Base-by-base conservation (phyloP, 2,797 vertebrate genomes). In the Schizopygopsis pylzovi region DNA sequence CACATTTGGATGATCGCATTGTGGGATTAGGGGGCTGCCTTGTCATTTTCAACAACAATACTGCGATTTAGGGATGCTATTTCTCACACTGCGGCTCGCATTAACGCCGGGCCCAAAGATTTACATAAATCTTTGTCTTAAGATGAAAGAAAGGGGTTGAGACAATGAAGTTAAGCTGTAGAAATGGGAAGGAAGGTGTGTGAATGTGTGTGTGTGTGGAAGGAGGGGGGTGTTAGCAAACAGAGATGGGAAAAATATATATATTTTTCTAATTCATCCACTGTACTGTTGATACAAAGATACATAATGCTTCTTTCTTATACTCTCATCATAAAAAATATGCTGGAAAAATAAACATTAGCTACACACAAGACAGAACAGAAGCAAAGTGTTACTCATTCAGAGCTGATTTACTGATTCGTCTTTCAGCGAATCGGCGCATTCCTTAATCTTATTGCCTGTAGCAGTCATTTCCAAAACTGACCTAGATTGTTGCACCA, bases 101-200 rank as follows among this genome's bases (percentile, higher is more conserved):
- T 96, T 96, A 95, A 94, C 90, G 94, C 94, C 79, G 87, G 93
- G 92, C 94, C 94, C 90, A 91, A 88, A 96, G 95, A 96, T 96
- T 96, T 96, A 96, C 95, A 96, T 96, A 96, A 95, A 96, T 96
- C 95, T 96, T 96, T 95, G 95, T 96, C 95, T 96, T 95, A 95
- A 94, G 94, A 96, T 96, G 95, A 96, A 96, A 96, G 95, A 91
- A 89, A 93, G 90, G 89, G 92, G 92, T 94, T 93, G 93, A 95
- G 94, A 96, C 94, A 96, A 95, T 95, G 94, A 95, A 95, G 94
- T 95, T 95, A 95, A 96, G 95, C 95, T 95, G 94, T 93, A 92
- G 93, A 95, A 95, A 94, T 92, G 88, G 90, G 90, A 85, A 87
- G 87, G 84, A 88, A 88, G 86, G 87, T 88, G 86, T 75, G 65